Conservation (phyloP, 2,888 invertebrate species). For the Euplagia quadripunctaria region DNA sequence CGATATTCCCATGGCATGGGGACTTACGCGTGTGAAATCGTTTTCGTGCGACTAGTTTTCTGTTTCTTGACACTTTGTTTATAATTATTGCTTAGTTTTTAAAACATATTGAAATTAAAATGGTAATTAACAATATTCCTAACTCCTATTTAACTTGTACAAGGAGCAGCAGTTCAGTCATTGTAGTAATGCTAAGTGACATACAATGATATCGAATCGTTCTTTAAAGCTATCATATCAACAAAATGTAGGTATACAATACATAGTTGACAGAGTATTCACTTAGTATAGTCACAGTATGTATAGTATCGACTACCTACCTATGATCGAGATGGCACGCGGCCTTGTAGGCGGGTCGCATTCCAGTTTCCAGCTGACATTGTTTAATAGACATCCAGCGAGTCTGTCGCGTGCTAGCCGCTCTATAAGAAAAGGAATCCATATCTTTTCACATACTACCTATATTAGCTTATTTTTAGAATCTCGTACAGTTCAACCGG, state of each 20-base stretch:
- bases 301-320: slow-evolving; percentile 55
- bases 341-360: slow-evolving; percentile 85
- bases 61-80: not conserved
- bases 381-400: slow-evolving; percentile 66
- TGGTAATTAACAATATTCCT: not conserved
- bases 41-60: not conserved
- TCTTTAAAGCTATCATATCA: slow-evolving; percentile 8
- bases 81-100: not conserved
- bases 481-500: slow-evolving; percentile 30
- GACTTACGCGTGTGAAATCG: too few species aligned
- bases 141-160: not conserved
- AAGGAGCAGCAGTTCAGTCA: not conserved
- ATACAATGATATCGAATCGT: not conserved
- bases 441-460: slow-evolving; percentile 33
- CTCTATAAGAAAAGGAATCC: slow-evolving; percentile 49
- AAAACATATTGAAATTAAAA: not conserved
- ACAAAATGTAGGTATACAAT: slow-evolving; percentile 43
- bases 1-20: too few species aligned
- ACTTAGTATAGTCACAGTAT: slow-evolving; percentile 35
- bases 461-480: slow-evolving; percentile 42
- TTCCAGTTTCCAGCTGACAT: slow-evolving; percentile 83
- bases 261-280: slow-evolving; percentile 47
- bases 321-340: slow-evolving; percentile 65
- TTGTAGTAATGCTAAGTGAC: not conserved
- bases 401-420: slow-evolving; percentile 56